Evolutionary conservation across 1,140 invertebrate species (phyloP).

Genomic region (Aleiodes sp.): DNA sequence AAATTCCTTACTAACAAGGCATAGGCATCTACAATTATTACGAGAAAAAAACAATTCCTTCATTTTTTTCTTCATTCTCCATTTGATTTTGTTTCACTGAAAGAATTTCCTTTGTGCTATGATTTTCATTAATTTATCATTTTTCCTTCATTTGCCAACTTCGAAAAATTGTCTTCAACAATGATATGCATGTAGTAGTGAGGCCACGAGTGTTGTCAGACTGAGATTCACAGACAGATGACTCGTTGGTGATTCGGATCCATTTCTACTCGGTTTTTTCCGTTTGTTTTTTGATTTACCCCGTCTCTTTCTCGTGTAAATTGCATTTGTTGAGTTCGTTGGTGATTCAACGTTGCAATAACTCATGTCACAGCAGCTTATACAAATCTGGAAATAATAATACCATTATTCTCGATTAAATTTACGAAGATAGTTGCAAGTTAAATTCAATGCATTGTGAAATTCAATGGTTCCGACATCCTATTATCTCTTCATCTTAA

Average conservation of each 20-base stretch:
- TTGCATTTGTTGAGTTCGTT: conserved; percentile 70
- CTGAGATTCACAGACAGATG: conserved; percentile 47
- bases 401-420: conserved; percentile 27
- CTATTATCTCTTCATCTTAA: too few species aligned
- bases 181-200: conserved; percentile 62
- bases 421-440: conserved; percentile 32
- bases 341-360: conserved; percentile 74
- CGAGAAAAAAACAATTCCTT: conserved; percentile 54
- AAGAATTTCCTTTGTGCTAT: conserved; percentile 1
- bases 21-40: conserved; percentile 48
- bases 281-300: conserved; percentile 58
- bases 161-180: conserved; percentile 47
- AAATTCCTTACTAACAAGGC: conserved; percentile 41
- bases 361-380: conserved; percentile 74
- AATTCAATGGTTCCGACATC: too few species aligned
- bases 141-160: background rate
- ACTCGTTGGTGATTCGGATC: conserved; percentile 41
- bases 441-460: conserved; percentile 50
- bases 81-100: background rate
- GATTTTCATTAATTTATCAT: conserved; percentile 7
- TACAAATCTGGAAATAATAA: conserved; percentile 70
- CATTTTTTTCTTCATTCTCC: conserved; percentile 29
- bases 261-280: conserved; percentile 48
- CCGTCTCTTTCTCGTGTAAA: conserved; percentile 61
- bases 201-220: conserved; percentile 47